Base-by-base conservation (phyloP, 2,797 vertebrate species). In the Podarcis lilfordi region DNA sequence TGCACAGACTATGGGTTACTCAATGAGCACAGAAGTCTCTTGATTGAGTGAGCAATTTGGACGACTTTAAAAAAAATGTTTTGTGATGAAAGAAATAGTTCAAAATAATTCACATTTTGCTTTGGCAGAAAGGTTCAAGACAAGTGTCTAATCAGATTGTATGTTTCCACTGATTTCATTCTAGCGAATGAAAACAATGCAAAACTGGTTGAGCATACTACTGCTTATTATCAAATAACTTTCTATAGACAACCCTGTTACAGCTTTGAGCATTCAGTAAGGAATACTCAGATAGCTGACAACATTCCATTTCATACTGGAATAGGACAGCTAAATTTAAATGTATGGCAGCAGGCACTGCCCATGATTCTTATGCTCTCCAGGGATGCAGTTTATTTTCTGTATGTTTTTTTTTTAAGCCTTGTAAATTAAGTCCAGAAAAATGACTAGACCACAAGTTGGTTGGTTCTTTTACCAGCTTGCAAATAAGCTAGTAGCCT, bases 41-140 rank as follows among this genome's bases (percentile, higher is more conserved):
- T 64, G 69, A 66, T 45, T 45, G 35, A 87, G 35, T 64, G 80
- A 81, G 17, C 0, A 89, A 35, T 55, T 91, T 85, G 40, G 86
- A 3, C 19, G 21, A 35, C 3, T 35, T 55, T 2, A 76, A 66
- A 9, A 9, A 19, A 7, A 88, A 59, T 40, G 88, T 75, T 43
- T 15, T 69, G 37, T 86, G 59, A 43, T 82, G 19, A 80, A 37
- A 83, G 2, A 61, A 80, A 86, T 92, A 13, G 80, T n/a, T 17
- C 32, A 25, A 55, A 84, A 72, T 87, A 27, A 82, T 21, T 43
- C 35, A 8, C 27, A 21, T 32, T 8, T 88, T 93, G 66, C 87
- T 27, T 59, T 78, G 89, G 21, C 7, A 82, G 72, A 86, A 85
- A 82, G 86, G 50, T 55, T 55, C 50, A 89, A 72, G 17, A 5